Conservation (phyloP, 1,140 invertebrate genomes). For the Euura lappo region DNA sequence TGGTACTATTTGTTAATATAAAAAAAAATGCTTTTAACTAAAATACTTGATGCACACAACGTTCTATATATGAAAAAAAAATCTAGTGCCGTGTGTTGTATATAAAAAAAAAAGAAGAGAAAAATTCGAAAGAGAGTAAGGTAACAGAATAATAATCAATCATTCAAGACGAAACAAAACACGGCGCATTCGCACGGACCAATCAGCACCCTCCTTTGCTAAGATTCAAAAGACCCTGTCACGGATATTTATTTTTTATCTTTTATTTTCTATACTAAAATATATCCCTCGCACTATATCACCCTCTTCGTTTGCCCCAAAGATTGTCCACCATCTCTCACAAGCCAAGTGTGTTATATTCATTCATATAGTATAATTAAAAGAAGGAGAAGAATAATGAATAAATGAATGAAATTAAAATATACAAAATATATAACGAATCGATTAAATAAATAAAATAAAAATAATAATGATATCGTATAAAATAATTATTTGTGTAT, state of each 20-base stretch:
- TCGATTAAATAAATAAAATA: background rate
- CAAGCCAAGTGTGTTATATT: background rate
- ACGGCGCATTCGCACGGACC: conserved; percentile 6
- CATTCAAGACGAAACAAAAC: conserved; percentile 1
- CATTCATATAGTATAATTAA: background rate
- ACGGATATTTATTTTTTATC: background rate
- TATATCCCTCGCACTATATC: too few species aligned
- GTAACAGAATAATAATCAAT: too few species aligned
- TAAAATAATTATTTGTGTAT: background rate
- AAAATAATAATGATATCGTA: background rate
- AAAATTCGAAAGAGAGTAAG: background rate
- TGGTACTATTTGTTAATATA: background rate
- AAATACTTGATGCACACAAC: background rate
- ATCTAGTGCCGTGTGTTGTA: conserved; percentile 1
- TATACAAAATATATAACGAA: too few species aligned
- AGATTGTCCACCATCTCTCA: background rate
- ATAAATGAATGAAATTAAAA: too few species aligned
- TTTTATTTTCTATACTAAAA: background rate
- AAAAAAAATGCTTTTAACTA: background rate
- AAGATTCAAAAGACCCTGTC: background rate
- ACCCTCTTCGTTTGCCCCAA: too few species aligned
- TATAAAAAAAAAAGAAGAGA: background rate
- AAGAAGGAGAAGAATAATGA: too few species aligned
- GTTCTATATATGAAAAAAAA: background rate
- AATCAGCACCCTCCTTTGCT: conserved; percentile 5